A percentile compares a stretch with the other conserved stretches of the same genome.
These are phyloP conservation scores for Hemitrygon akajei DNA, from an alignment of 2,797 vertebrate species.

Conservation along the genomic window DNA sequence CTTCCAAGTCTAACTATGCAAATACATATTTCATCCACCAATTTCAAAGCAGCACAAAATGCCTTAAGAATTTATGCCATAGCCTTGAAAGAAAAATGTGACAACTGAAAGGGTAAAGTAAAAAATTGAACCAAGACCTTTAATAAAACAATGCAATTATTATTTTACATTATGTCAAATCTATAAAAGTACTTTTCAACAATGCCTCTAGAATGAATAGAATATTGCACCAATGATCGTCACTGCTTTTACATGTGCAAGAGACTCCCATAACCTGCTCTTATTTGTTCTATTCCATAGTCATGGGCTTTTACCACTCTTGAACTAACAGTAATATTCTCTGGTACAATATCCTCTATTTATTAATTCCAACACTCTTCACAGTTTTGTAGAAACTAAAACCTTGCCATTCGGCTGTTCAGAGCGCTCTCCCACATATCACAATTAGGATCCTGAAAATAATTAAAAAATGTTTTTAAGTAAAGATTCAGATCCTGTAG, in stretches of 20 bases:
- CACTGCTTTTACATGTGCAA: conserved; percentile 15
- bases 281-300: not conserved
- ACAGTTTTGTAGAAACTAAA: conserved; percentile 38
- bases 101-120: not conserved
- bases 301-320: conserved; percentile 26
- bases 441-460: conserved; percentile 33
- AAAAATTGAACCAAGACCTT: not conserved
- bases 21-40: not conserved
- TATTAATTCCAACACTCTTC: conserved; percentile 33
- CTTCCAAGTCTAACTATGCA: not conserved
- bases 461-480: conserved; percentile 34
- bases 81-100: not conserved
- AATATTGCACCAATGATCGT: conserved; percentile 34
- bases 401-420: conserved; percentile 28
- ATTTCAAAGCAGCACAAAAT: not conserved
- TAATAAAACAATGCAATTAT: not conserved
- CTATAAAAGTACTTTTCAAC: conserved; percentile 35
- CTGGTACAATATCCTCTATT: conserved; percentile 36
- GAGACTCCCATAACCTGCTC: conserved; percentile 16
- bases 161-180: not conserved
- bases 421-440: conserved; percentile 31
- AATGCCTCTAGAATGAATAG: conserved; percentile 33
- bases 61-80: not conserved
- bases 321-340: conserved; percentile 28
- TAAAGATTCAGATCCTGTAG: conserved; percentile 35